Percentiles rank a stretch among this genome's conserved stretches.
phyloP scores from a whole-genome alignment of 2,113 vertebrate genomes.

The Tachycineta bicolor region DNA sequence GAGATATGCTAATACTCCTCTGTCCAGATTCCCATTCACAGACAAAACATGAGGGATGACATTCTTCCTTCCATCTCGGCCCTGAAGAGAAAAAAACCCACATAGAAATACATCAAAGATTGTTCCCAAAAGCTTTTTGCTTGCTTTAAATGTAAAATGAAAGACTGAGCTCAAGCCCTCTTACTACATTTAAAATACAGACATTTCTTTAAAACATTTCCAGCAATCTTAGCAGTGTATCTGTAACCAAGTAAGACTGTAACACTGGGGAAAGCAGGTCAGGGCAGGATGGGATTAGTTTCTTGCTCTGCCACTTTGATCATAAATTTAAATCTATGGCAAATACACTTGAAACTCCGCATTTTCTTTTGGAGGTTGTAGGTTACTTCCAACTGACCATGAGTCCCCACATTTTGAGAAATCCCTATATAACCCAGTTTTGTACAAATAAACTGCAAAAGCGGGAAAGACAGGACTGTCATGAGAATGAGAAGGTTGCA shows the following conservation, averaged over 20 bases:
- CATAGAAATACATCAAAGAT: background rate
- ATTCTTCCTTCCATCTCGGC: constrained; percentile 82
- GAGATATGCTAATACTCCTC: constrained; percentile 84
- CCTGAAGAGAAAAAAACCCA: constrained; percentile 68
- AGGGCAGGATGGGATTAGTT: background rate
- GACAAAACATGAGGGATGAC: constrained; percentile 86
- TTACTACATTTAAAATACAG: background rate
- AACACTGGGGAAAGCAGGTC: background rate
- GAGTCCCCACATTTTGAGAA: background rate
- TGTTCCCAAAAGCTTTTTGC: background rate
- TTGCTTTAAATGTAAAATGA: background rate
- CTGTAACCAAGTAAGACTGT: background rate
- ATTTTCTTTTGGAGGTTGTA: background rate
- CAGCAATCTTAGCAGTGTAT: background rate
- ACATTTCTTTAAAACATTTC: background rate
- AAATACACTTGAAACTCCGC: background rate
- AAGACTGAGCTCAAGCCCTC: background rate
- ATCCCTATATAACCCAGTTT: background rate
- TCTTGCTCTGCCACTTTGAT: background rate
- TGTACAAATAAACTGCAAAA: background rate
- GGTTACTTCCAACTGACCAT: background rate
- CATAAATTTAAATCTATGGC: background rate
- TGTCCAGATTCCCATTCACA: constrained; percentile 84
- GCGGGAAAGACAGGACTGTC: background rate
- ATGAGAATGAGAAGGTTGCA: background rate